A percentile compares a stretch with the other conserved stretches of the same genome.
Evolutionary conservation across 2,113 vertebrate genomes (phyloP).

Genomic region (Hypocryptadius cinnamomeus): DNA sequence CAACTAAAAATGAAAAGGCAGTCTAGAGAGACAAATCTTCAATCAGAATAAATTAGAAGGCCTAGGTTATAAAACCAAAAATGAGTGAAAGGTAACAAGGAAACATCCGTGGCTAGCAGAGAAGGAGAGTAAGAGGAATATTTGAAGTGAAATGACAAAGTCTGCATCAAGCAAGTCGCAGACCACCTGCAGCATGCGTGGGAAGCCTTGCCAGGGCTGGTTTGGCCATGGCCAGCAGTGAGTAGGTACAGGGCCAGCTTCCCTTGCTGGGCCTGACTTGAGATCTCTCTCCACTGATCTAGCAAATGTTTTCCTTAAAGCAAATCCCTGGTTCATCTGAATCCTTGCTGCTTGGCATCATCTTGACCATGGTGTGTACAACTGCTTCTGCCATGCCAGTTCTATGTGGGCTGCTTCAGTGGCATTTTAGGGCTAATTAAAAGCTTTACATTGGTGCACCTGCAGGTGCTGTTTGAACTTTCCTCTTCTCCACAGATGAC

Average conservation of each 20-base stretch:
- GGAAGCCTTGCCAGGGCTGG: not conserved
- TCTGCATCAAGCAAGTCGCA: not conserved
- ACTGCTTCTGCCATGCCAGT: not conserved
- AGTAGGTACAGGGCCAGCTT: fast-evolving
- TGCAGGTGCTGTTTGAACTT: not conserved
- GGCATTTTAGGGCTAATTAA: not conserved
- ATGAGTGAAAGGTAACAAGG: not conserved
- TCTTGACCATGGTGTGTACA: not conserved
- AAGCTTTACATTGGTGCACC: not conserved
- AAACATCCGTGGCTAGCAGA: not conserved
- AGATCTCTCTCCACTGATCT: not conserved
- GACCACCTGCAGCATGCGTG: not conserved
- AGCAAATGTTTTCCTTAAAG: not conserved
- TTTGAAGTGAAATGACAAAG: not conserved
- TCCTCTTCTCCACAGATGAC: not conserved
- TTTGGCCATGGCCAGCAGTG: not conserved
- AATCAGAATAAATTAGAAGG: not conserved
- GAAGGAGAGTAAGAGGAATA: not conserved
- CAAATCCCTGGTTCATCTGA: not conserved
- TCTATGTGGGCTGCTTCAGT: not conserved
- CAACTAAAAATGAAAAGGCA: not conserved
- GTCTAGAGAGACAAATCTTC: not conserved
- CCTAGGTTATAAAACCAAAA: not conserved
- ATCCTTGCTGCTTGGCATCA: not conserved
- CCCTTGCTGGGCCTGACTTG: not conserved